Conservation (phyloP, 2,888 invertebrate genomes). For the Epsilonema sp. region DNA sequence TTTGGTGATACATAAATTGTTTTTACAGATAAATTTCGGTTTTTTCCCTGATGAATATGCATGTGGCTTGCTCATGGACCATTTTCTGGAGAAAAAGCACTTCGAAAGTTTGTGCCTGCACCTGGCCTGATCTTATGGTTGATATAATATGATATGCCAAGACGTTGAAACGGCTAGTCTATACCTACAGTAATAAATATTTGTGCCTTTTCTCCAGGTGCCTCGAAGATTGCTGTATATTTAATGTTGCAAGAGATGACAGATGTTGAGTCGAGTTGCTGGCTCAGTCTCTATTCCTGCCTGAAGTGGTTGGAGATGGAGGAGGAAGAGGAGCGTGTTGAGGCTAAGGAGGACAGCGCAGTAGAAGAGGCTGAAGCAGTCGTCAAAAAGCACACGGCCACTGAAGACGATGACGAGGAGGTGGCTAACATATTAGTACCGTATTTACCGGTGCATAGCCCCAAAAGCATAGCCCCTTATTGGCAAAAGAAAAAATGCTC, state of each 20-base stretch:
- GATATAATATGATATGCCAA: too few relatives aligned
- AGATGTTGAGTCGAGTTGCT: slow-evolving; percentile 15
- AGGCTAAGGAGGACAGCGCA: too few relatives aligned
- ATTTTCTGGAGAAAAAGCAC: background rate
- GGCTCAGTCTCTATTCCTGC: slow-evolving; percentile 10
- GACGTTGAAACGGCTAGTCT: too few relatives aligned
- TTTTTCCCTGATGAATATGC: background rate
- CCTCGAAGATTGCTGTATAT: slow-evolving; percentile 53
- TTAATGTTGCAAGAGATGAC: slow-evolving; percentile 45
- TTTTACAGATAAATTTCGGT: background rate
- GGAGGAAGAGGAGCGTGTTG: too few relatives aligned
- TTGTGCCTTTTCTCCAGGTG: slow-evolving; percentile 32
- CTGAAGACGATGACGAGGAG: slow-evolving; percentile 22
- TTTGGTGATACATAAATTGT: background rate
- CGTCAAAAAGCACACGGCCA: slow-evolving; percentile 17
- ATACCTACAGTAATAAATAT: background rate
- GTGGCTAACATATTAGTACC: slow-evolving; percentile 18
- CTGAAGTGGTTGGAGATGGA: background rate
- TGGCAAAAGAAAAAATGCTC: too few relatives aligned
- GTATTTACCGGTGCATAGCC: too few relatives aligned
- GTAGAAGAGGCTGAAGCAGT: slow-evolving; percentile 8
- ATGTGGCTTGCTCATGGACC: background rate
- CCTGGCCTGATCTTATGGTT: too few relatives aligned
- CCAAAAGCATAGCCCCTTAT: too few relatives aligned
- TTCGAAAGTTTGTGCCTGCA: background rate